Evolutionary conservation across 2,797 vertebrate genomes (phyloP).

Genomic region (Hozukius guyotensis): DNA sequence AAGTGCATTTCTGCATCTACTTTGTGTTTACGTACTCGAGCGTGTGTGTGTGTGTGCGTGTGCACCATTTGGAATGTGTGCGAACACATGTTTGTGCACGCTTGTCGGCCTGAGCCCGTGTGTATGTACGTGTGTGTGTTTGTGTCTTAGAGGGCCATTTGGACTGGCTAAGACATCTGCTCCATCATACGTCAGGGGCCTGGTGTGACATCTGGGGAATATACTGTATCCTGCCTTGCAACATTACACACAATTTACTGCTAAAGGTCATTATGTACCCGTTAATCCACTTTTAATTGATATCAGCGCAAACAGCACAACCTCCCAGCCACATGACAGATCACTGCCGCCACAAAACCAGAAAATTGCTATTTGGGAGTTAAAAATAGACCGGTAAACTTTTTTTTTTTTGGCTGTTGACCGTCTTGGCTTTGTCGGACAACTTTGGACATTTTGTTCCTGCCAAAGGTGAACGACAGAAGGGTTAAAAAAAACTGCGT

Average conservation of each 20-base stretch:
- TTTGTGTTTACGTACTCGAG: slow-evolving; percentile 33
- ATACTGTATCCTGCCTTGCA: slow-evolving; percentile 91
- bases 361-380: slow-evolving; percentile 80
- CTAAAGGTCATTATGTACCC: slow-evolving; percentile 91
- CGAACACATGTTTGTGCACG: slow-evolving; percentile 74
- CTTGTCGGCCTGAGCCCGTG: slow-evolving; percentile 55
- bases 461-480: background rate
- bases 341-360: slow-evolving; percentile 80
- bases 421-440: slow-evolving; percentile 18
- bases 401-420: slow-evolving; percentile 30
- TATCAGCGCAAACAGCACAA: slow-evolving; percentile 89
- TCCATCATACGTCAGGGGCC: slow-evolving; percentile 89
- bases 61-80: slow-evolving; percentile 69
- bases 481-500: background rate
- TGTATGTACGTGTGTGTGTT: slow-evolving; percentile 63
- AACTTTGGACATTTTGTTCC: slow-evolving; percentile 24
- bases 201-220: slow-evolving; percentile 90
- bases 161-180: slow-evolving; percentile 89
- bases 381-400: slow-evolving; percentile 76
- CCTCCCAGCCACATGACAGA: slow-evolving; percentile 86
- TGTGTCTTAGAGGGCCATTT: slow-evolving; percentile 85
- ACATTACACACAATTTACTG: slow-evolving; percentile 92
- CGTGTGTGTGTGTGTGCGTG: slow-evolving; percentile 23
- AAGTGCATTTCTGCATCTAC: slow-evolving; percentile 46
- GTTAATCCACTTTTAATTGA: slow-evolving; percentile 92